phyloP scores from a whole-genome alignment of 1,140 invertebrate genomes.

The Drosophila truncata region DNA sequence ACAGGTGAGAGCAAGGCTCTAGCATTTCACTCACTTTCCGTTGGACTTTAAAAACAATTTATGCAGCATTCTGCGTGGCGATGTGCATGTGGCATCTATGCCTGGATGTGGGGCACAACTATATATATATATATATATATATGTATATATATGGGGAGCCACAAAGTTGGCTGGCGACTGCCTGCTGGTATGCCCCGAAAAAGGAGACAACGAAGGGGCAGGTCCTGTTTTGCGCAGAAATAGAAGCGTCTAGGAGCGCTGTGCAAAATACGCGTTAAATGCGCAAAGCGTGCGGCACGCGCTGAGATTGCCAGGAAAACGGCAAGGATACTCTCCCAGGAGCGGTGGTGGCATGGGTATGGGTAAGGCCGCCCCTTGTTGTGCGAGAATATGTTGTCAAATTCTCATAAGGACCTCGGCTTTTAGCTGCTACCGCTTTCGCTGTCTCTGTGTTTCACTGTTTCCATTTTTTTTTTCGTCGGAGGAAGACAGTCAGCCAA shows the following conservation, averaged over 20 bases:
- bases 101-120: conserved; percentile 21
- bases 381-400: conserved; percentile 81
- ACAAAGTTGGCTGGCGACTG: conserved; percentile 40
- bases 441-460: conserved; percentile 40
- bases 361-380: conserved; percentile 18
- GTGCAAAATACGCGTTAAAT: conserved; percentile 81
- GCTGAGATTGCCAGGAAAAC: conserved; percentile 67
- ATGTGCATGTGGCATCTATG: conserved; percentile 38
- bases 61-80: conserved; percentile 62
- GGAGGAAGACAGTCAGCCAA: conserved; percentile 61
- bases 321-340: neutral
- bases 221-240: conserved; percentile 22
- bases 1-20: conserved; percentile 28
- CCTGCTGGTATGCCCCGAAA: conserved; percentile 31
- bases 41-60: conserved; percentile 74
- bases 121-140: neutral
- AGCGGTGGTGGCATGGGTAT: conserved; percentile 1
- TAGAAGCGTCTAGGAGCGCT: conserved; percentile 33
- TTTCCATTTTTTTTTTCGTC: conserved; percentile 20
- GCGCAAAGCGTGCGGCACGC: conserved; percentile 80
- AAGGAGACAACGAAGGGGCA: conserved; percentile 12
- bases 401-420: conserved; percentile 78
- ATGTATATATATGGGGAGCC: conserved; percentile 1
- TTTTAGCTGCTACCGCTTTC: conserved; percentile 49
- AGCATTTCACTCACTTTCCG: conserved; percentile 69